Conservation (phyloP, 2,888 invertebrate species). For the Hemaris fuciformis region DNA sequence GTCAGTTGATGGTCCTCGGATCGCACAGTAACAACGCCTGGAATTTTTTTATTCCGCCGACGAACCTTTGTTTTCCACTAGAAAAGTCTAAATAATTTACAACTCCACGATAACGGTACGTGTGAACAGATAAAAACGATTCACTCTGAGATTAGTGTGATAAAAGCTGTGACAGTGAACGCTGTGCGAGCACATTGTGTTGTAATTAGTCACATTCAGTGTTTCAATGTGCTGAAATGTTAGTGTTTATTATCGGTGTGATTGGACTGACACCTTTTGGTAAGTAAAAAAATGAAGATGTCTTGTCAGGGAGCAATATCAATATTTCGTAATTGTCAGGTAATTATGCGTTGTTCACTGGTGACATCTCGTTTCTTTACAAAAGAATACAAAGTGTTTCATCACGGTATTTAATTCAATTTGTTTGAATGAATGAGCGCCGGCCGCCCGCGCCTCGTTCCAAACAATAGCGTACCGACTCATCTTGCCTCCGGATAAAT, state of each 20-base stretch:
- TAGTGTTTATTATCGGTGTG: slow-evolving; percentile 49
- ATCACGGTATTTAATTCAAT: slow-evolving; percentile 49
- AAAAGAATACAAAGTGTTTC: slow-evolving; percentile 32
- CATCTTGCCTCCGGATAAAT: slow-evolving; percentile 74
- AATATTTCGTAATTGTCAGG: slow-evolving; percentile 1
- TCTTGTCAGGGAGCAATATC: neutral
- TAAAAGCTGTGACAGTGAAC: slow-evolving; percentile 45
- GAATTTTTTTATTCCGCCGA: slow-evolving; percentile 30
- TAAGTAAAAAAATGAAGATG: slow-evolving; percentile 40
- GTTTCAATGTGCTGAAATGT: slow-evolving; percentile 42
- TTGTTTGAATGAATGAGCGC: slow-evolving; percentile 43
- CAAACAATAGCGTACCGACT: slow-evolving; percentile 62
- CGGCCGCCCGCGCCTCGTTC: slow-evolving; percentile 51
- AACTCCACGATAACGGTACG: slow-evolving; percentile 55
- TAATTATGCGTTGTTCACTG: neutral
- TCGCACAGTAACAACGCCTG: slow-evolving; percentile 21
- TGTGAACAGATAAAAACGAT: slow-evolving; percentile 57
- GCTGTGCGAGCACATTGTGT: slow-evolving; percentile 38
- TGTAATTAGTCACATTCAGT: slow-evolving; percentile 31
- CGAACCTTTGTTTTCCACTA: slow-evolving; percentile 45
- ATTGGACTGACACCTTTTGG: slow-evolving; percentile 52
- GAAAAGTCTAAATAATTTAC: slow-evolving; percentile 63
- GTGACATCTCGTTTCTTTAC: neutral
- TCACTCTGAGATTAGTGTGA: slow-evolving; percentile 60
- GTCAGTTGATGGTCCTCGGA: slow-evolving; percentile 30